Evolutionary conservation across 2,888 invertebrate species (phyloP).

Genomic region (Amblyjoppa proteus): DNA sequence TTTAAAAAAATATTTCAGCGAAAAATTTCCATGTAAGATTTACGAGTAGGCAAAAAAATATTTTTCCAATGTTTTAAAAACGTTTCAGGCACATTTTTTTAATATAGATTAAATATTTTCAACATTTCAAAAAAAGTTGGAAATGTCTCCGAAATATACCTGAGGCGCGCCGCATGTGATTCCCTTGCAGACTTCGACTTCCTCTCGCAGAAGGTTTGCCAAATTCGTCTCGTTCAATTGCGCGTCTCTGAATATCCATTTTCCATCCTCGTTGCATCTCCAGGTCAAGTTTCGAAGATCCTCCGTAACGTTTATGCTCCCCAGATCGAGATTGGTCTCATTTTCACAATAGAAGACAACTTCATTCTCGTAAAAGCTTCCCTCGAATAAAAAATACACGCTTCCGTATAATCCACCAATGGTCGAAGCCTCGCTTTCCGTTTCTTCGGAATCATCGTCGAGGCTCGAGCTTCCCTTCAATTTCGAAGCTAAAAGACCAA

Average conservation of each 20-base stretch:
- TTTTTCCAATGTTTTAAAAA: too few relatives aligned
- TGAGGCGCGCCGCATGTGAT: slow-evolving; percentile 67
- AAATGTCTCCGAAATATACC: slow-evolving; percentile 45
- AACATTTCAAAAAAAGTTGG: too few relatives aligned
- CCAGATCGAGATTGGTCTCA: slow-evolving; percentile 62
- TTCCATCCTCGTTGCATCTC: slow-evolving; percentile 74
- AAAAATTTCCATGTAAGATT: too few relatives aligned
- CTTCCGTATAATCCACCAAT: slow-evolving; percentile 59
- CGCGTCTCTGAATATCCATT: slow-evolving; percentile 72
- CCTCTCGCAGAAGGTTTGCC: slow-evolving; percentile 33
- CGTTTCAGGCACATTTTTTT: too few relatives aligned
- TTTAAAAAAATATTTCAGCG: too few relatives aligned
- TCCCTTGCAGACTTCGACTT: slow-evolving; percentile 68
- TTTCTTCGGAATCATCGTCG: slow-evolving; percentile 8
- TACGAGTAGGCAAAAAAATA: too few relatives aligned
- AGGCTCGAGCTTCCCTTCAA: background rate
- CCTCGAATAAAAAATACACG: slow-evolving; percentile 70
- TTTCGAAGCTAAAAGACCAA: slow-evolving; percentile 60
- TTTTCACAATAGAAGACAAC: slow-evolving; percentile 73
- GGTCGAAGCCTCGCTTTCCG: background rate
- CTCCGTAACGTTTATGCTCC: slow-evolving; percentile 43
- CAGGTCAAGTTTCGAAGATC: slow-evolving; percentile 73
- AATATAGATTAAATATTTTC: too few relatives aligned
- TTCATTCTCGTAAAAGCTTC: slow-evolving; percentile 72
- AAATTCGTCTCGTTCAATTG: slow-evolving; percentile 59